phyloP scores from a whole-genome alignment of 35 echinoderm and acorn worm species.

The Hemicentrotus pulcherrimus region DNA sequence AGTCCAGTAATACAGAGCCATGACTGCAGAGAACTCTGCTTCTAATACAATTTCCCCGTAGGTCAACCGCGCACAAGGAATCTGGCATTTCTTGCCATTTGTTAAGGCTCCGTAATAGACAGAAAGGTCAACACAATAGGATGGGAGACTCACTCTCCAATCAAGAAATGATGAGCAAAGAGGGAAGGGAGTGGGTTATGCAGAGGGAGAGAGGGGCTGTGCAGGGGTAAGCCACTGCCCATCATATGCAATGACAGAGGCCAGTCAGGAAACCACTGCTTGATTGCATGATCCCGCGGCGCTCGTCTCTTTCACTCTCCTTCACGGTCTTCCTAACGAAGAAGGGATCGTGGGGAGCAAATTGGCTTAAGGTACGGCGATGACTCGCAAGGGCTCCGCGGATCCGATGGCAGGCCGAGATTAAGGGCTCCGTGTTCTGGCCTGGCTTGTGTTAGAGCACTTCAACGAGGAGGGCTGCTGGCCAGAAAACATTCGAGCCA shows the following conservation, averaged over 20 bases:
- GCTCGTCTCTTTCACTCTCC: slow-evolving; percentile 20
- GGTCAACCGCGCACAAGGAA: not conserved
- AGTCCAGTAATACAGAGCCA: not conserved
- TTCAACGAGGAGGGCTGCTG: not conserved
- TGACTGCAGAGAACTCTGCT: not conserved
- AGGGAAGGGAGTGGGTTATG: slow-evolving; percentile 29
- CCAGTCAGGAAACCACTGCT: slow-evolving; percentile 28
- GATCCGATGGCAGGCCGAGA: slow-evolving; percentile 3
- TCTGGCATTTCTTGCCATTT: not conserved
- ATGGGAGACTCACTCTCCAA: slow-evolving; percentile 11
- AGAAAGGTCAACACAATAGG: slow-evolving; percentile 35
- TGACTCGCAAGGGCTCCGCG: slow-evolving; percentile 26
- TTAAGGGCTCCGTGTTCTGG: slow-evolving; percentile 17
- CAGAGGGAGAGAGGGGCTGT: not conserved
- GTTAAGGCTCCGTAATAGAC: not conserved
- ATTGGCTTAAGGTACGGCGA: slow-evolving; percentile 40
- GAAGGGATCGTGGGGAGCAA: slow-evolving; percentile 28
- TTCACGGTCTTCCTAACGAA: not conserved
- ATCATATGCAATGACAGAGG: slow-evolving; percentile 25
- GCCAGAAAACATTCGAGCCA: slow-evolving; percentile 6
- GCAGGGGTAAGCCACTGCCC: slow-evolving; percentile 19
- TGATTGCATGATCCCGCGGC: slow-evolving; percentile 37
- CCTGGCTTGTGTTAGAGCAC: slow-evolving; percentile 17
- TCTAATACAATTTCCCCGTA: not conserved
- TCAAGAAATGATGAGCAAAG: slow-evolving; percentile 34